Conservation (phyloP, 2,888 invertebrate genomes). For the Chymomyza procnemis region DNA sequence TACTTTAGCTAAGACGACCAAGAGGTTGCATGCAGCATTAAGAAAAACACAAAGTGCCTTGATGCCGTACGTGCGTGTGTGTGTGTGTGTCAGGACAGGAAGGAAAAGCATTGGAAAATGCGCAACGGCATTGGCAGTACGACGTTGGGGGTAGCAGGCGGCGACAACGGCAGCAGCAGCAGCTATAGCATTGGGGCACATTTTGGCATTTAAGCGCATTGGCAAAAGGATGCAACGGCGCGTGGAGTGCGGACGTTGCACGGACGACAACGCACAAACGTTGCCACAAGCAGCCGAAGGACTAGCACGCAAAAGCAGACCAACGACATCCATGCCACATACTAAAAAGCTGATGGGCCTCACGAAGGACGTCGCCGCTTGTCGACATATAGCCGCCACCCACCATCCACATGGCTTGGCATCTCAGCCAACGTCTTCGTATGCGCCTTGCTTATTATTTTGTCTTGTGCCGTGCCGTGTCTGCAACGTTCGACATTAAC, state of each 20-base stretch:
- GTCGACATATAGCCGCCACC: neutral
- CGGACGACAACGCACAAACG: slow-evolving; percentile 24
- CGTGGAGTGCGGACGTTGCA: slow-evolving; percentile 63
- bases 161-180: neutral
- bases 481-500: slow-evolving; percentile 18
- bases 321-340: slow-evolving; percentile 1
- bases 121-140: slow-evolving; percentile 11
- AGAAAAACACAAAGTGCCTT: slow-evolving; percentile 38
- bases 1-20: slow-evolving; percentile 9
- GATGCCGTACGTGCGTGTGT: slow-evolving; percentile 16
- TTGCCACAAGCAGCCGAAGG: neutral
- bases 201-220: slow-evolving; percentile 61
- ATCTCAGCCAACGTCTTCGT: slow-evolving; percentile 26
- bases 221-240: slow-evolving; percentile 47
- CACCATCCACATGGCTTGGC: slow-evolving; percentile 28
- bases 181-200: slow-evolving; percentile 39
- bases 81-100: slow-evolving; percentile 21
- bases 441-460: slow-evolving; percentile 17
- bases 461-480: slow-evolving; percentile 5
- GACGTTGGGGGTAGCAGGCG: neutral
- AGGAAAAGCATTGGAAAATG: slow-evolving; percentile 43
- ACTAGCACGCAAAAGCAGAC: neutral
- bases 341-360: slow-evolving; percentile 58
- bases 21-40: slow-evolving; percentile 12
- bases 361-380: slow-evolving; percentile 34